A percentile compares a stretch with the other conserved stretches of the same genome.
These are phyloP conservation scores for Cydia fagiglandana DNA, from an alignment of 1,140 invertebrate species.

Conservation along the genomic window DNA sequence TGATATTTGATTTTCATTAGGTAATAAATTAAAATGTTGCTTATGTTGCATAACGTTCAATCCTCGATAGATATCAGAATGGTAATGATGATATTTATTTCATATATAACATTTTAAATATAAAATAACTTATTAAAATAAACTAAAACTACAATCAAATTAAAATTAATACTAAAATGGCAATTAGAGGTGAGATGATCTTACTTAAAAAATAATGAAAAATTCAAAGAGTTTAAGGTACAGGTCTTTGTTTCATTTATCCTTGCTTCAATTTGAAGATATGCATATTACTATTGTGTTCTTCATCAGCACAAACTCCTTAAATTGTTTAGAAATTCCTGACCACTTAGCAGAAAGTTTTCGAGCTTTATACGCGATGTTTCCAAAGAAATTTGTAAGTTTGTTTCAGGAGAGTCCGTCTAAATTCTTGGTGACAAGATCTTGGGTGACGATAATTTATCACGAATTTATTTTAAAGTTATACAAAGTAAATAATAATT, in stretches of 20 bases:
- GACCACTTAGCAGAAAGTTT: conserved; percentile 37
- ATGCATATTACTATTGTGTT: background rate
- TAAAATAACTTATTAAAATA: too few relatives aligned
- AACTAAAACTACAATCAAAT: too few relatives aligned
- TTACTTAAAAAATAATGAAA: too few relatives aligned
- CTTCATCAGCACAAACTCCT: conserved; percentile 15
- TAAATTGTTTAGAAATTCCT: conserved; percentile 43
- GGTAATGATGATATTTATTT: too few relatives aligned
- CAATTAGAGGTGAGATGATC: too few relatives aligned
- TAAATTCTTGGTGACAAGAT: conserved; percentile 43
- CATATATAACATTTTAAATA: too few relatives aligned
- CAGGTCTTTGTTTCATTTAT: conserved; percentile 22
- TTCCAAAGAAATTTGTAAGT: conserved; percentile 40
- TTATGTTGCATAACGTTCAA: too few relatives aligned
- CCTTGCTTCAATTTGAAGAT: background rate
- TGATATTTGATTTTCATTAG: too few relatives aligned
- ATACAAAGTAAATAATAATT: too few relatives aligned
- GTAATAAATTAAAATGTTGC: too few relatives aligned
- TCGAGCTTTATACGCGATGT: conserved; percentile 40
- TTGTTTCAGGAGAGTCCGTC: conserved; percentile 41
- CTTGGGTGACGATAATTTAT: conserved; percentile 21
- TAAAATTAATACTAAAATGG: too few relatives aligned
- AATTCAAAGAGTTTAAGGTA: conserved; percentile 12
- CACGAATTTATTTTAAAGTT: background rate
- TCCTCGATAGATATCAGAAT: too few relatives aligned